phyloP scores from a whole-genome alignment of 2,888 invertebrate species.

The Himalopsyche tibetana region DNA sequence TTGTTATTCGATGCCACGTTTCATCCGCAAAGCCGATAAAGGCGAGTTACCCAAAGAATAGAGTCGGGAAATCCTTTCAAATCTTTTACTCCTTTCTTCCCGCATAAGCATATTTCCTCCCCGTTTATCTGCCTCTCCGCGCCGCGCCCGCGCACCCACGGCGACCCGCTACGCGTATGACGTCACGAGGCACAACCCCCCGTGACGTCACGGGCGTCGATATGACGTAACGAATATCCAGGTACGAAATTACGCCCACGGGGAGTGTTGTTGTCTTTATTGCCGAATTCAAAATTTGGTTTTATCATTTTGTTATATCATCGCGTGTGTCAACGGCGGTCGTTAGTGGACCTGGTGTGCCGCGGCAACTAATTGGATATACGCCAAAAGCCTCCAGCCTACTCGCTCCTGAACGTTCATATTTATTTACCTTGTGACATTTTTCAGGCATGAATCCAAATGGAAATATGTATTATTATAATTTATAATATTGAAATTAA shows the following conservation, averaged over 20 bases:
- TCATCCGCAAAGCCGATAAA: conserved; percentile 39
- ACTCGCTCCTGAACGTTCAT: too few species aligned
- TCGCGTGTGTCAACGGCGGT: conserved; percentile 33
- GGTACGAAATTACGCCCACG: conserved; percentile 1
- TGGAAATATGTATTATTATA: too few species aligned
- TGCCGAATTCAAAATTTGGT: conserved; percentile 24
- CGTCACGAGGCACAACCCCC: conserved; percentile 24
- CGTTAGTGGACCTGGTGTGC: conserved; percentile 12
- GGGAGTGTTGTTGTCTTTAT: conserved; percentile 15
- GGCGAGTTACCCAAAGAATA: conserved; percentile 39
- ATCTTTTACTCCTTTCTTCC: conserved; percentile 40
- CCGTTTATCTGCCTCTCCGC: conserved; percentile 2
- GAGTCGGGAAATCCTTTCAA: conserved; percentile 40
- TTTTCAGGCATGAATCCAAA: too few species aligned
- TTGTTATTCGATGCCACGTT: conserved; percentile 36
- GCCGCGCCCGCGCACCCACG: not conserved
- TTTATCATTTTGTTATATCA: not conserved
- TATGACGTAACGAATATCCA: conserved; percentile 40
- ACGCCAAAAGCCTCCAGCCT: not conserved
- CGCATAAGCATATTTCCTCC: conserved; percentile 42
- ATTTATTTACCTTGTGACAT: too few species aligned
- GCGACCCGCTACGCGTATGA: conserved; percentile 21
- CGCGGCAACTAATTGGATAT: conserved; percentile 28
- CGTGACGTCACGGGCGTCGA: conserved; percentile 18
- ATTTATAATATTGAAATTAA: too few species aligned